These are phyloP conservation scores for Himalopsyche phryganea DNA, from an alignment of 1,140 invertebrate genomes.

Conservation along the genomic window DNA sequence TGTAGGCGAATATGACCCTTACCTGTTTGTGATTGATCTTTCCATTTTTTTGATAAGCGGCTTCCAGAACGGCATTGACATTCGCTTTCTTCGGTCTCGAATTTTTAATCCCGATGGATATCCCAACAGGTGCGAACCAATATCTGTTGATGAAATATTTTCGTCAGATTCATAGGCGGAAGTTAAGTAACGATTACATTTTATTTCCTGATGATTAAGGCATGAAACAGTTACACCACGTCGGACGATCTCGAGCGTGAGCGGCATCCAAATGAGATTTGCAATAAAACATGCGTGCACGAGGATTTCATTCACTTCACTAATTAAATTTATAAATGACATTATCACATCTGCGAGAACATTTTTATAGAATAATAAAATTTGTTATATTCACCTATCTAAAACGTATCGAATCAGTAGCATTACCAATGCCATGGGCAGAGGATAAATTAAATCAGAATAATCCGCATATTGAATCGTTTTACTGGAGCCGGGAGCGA, in stretches of 20 bases:
- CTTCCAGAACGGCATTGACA: slow-evolving; percentile 67
- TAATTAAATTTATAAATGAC: slow-evolving; percentile 18
- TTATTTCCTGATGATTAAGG: background rate
- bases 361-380: slow-evolving; percentile 10
- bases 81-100: slow-evolving; percentile 69
- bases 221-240: background rate
- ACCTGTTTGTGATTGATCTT: slow-evolving; percentile 75
- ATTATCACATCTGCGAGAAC: background rate
- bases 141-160: slow-evolving; percentile 56
- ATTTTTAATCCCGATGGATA: slow-evolving; percentile 73
- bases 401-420: slow-evolving; percentile 70
- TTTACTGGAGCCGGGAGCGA: slow-evolving; percentile 71
- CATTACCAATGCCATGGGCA: slow-evolving; percentile 75
- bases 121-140: slow-evolving; percentile 73
- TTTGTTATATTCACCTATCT: slow-evolving; percentile 68
- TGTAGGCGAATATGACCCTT: too few relatives aligned
- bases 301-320: slow-evolving; percentile 18
- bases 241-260: slow-evolving; percentile 9
- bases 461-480: slow-evolving; percentile 77
- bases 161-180: slow-evolving; percentile 11
- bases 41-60: slow-evolving; percentile 62
- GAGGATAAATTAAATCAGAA: slow-evolving; percentile 76
- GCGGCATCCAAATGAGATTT: slow-evolving; percentile 8
- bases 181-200: slow-evolving; percentile 3
- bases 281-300: slow-evolving; percentile 10